phyloP scores from a whole-genome alignment of 2,797 vertebrate genomes.

The Takifugu ocellatus region DNA sequence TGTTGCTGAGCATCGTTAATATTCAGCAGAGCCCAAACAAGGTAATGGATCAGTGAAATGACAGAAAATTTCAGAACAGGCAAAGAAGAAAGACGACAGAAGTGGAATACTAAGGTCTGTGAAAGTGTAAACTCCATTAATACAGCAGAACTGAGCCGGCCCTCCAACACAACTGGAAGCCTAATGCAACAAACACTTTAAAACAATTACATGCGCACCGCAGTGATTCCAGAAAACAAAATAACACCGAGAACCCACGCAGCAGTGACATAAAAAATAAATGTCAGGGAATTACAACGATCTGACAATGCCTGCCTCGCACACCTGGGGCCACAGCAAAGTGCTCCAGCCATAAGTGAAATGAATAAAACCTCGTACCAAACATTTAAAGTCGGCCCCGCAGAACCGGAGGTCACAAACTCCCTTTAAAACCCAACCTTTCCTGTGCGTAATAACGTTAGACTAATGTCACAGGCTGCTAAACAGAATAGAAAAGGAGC shows the following conservation, averaged over 20 bases:
- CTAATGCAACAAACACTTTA: slow-evolving; percentile 7
- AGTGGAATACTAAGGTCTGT: slow-evolving; percentile 50
- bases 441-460: too few species aligned
- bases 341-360: slow-evolving; percentile 11
- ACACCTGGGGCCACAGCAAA: slow-evolving; percentile 21
- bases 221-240: slow-evolving; percentile 16
- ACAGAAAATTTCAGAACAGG: slow-evolving; percentile 12
- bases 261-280: slow-evolving; percentile 18
- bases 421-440: slow-evolving; percentile 20
- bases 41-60: slow-evolving; percentile 28
- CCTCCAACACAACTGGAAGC: slow-evolving; percentile 27
- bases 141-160: slow-evolving; percentile 20
- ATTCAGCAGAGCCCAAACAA: slow-evolving; percentile 40
- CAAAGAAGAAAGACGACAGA: slow-evolving; percentile 24
- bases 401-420: slow-evolving; percentile 28
- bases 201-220: slow-evolving; percentile 1
- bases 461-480: neutral
- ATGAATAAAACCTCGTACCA: slow-evolving; percentile 5
- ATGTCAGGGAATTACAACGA: slow-evolving; percentile 15
- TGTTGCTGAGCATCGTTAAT: slow-evolving; percentile 40
- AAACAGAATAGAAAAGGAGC: neutral
- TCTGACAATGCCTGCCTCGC: slow-evolving; percentile 17
- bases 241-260: slow-evolving; percentile 10
- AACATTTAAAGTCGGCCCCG: slow-evolving; percentile 20
- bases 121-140: slow-evolving; percentile 17